phyloP scores from a whole-genome alignment of 1,140 invertebrate genomes.

The Drosophila ambigua region DNA sequence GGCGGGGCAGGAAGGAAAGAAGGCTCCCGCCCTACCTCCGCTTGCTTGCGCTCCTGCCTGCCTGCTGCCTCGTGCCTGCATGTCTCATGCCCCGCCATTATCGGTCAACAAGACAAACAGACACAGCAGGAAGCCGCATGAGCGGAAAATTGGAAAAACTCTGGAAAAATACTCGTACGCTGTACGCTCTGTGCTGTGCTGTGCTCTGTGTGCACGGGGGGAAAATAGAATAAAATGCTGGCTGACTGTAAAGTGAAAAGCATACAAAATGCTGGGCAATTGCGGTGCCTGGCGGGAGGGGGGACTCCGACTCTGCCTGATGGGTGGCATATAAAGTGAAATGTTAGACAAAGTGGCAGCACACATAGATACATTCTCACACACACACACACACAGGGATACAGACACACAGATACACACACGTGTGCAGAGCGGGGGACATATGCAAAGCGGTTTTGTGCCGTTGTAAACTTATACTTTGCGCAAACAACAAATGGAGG shows the following conservation, averaged over 20 bases:
- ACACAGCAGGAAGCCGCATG: constrained; percentile 66
- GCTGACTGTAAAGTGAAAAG: constrained; percentile 67
- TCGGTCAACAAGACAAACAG: constrained; percentile 61
- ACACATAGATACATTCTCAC: constrained; percentile 26
- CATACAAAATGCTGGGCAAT: constrained; percentile 70
- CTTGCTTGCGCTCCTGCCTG: no score
- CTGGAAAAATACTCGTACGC: constrained; percentile 57
- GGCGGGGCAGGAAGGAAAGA: no score
- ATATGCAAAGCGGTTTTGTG: constrained; percentile 58
- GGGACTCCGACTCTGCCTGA: neutral
- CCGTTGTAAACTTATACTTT: constrained; percentile 76
- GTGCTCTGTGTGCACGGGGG: neutral
- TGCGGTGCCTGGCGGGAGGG: constrained; percentile 28
- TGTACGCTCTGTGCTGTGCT: neutral
- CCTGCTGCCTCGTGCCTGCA: neutral
- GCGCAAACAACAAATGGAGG: constrained; percentile 59
- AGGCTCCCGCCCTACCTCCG: neutral
- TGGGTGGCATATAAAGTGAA: constrained; percentile 58
- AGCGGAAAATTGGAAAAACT: constrained; percentile 76
- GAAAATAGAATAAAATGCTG: constrained; percentile 57
- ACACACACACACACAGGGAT: constrained; percentile 10
- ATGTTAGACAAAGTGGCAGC: constrained; percentile 75
- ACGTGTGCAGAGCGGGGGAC: neutral
- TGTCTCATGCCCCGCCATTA: constrained; percentile 38
- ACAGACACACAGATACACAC: neutral